A percentile compares a stretch with the other conserved stretches of the same genome.
phyloP scores from a whole-genome alignment of 2,888 invertebrate genomes.

The Aleiodes leptofemur region DNA sequence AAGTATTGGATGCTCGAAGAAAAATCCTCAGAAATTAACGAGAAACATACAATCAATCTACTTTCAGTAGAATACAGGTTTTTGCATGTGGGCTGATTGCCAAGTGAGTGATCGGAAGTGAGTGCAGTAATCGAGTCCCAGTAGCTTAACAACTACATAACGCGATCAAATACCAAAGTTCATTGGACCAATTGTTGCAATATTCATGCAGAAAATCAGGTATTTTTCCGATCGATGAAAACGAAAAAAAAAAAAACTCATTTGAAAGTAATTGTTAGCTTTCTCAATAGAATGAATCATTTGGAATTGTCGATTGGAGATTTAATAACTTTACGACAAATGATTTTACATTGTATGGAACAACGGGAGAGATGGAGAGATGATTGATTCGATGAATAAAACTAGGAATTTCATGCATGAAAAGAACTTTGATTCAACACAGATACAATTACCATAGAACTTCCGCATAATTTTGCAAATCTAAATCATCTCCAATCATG shows the following conservation, averaged over 20 bases:
- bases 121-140: constrained; percentile 17
- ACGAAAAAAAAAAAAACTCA: not conserved
- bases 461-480: too few species aligned
- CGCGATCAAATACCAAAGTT: constrained; percentile 11
- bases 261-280: constrained; percentile 21
- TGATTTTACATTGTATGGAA: not conserved
- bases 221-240: not conserved
- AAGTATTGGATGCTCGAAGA: too few species aligned
- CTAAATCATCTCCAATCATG: too few species aligned
- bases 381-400: not conserved
- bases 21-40: too few species aligned
- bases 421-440: not conserved
- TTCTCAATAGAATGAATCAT: constrained; percentile 8
- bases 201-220: not conserved
- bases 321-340: not conserved
- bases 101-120: constrained; percentile 25
- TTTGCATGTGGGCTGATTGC: constrained; percentile 25
- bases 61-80: not conserved
- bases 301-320: not conserved
- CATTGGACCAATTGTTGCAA: constrained; percentile 24
- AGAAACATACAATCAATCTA: too few species aligned
- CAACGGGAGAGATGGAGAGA: not conserved
- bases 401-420: not conserved
- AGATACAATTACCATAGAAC: not conserved
- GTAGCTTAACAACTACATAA: constrained; percentile 13